A percentile compares a stretch with the other conserved stretches of the same genome.
These are phyloP conservation scores for Synanthedon myopaeformis DNA, from an alignment of 2,888 invertebrate genomes.

Conservation along the genomic window DNA sequence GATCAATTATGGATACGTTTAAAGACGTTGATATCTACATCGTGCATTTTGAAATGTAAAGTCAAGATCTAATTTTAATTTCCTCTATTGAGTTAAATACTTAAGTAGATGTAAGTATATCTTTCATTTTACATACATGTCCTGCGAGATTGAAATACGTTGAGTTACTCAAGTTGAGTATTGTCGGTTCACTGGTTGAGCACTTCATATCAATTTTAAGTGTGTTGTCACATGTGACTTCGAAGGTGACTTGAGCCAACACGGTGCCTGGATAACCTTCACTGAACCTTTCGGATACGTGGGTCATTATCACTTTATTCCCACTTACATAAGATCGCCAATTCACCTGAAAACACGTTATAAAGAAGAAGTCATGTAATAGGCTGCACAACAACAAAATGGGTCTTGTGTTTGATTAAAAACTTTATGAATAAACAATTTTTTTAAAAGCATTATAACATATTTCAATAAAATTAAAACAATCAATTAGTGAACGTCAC, in stretches of 20 bases:
- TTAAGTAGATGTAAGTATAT: no score
- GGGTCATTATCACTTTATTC: slow-evolving; percentile 76
- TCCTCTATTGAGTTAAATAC: no score
- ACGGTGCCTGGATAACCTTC: slow-evolving; percentile 93
- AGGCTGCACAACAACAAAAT: not conserved
- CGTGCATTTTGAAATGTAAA: no score
- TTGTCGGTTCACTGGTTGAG: slow-evolving; percentile 81
- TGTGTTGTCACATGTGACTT: slow-evolving; percentile 79
- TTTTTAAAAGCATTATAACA: not conserved
- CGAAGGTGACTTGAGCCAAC: slow-evolving; percentile 76
- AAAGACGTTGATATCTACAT: no score
- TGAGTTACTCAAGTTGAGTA: slow-evolving; percentile 89
- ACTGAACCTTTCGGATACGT: slow-evolving; percentile 81
- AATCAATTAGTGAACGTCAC: slow-evolving; percentile 14
- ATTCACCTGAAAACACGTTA: slow-evolving; percentile 49
- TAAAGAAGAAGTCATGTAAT: no score
- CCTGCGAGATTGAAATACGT: slow-evolving; percentile 94
- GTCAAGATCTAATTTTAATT: no score
- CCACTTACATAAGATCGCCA: slow-evolving; percentile 76
- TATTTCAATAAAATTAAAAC: not conserved
- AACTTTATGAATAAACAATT: no score
- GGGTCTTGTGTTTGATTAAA: not conserved
- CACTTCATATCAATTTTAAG: slow-evolving; percentile 82
- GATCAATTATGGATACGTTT: no score
- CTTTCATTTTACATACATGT: slow-evolving; percentile 69